Evolutionary conservation across 1,140 invertebrate genomes (phyloP).

Genomic region (Bombyx mandarina): DNA sequence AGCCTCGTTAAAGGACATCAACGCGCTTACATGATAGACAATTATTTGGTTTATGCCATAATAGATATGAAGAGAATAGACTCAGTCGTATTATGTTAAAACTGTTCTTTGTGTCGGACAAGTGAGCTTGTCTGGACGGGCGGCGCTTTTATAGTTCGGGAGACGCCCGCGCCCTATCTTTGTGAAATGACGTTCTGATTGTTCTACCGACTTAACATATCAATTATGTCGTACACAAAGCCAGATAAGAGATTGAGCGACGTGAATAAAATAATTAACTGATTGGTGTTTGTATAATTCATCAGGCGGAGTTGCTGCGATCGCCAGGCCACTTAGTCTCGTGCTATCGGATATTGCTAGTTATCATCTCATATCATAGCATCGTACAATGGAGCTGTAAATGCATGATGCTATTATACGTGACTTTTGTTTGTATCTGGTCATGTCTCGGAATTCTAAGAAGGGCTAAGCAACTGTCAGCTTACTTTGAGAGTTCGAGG

Average conservation of each 20-base stretch:
- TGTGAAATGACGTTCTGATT: conserved; percentile 39
- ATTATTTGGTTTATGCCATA: conserved; percentile 27
- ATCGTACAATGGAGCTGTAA: conserved; percentile 41
- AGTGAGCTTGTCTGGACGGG: conserved; percentile 13
- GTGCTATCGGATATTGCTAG: conserved; percentile 40
- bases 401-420: conserved; percentile 40
- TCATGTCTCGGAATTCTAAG: conserved; percentile 21
- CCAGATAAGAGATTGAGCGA: conserved; percentile 59
- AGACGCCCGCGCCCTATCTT: conserved; percentile 29
- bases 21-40: conserved; percentile 31
- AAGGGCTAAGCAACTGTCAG: too few relatives aligned
- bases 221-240: conserved; percentile 67
- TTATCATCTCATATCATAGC: conserved; percentile 26
- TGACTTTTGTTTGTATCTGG: conserved; percentile 28
- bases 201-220: conserved; percentile 66
- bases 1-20: conserved; percentile 17
- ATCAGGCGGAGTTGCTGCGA: conserved; percentile 34
- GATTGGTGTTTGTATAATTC: conserved; percentile 69
- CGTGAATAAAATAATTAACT: conserved; percentile 69
- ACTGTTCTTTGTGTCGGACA: conserved; percentile 49
- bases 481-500: too few relatives aligned
- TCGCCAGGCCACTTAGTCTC: conserved; percentile 52
- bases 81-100: conserved; percentile 52
- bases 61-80: conserved; percentile 36
- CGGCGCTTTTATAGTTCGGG: conserved; percentile 28